Evolutionary conservation across 2,113 vertebrate genomes (phyloP).

Genomic region (Aptenodytes forsteri): DNA sequence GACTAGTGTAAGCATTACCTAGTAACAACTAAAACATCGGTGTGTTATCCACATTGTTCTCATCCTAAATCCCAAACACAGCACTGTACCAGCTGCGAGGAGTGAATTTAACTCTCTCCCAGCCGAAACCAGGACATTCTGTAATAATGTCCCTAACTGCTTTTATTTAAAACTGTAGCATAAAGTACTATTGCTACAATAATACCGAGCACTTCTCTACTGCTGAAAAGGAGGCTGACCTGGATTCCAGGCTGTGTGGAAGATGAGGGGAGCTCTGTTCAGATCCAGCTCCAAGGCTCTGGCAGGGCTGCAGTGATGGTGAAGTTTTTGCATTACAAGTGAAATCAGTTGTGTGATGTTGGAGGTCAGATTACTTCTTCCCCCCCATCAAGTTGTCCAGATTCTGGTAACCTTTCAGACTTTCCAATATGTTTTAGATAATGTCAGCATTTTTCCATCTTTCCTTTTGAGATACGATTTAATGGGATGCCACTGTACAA

Average conservation of each 20-base stretch:
- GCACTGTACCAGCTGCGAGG: too few species aligned
- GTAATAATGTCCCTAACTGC: not conserved
- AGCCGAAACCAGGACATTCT: not conserved
- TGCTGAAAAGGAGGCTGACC: not conserved
- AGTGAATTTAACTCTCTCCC: too few species aligned
- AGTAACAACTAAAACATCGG: too few species aligned
- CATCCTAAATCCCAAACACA: too few species aligned
- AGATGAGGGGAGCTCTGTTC: not conserved
- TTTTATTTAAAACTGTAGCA: not conserved
- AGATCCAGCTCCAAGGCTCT: not conserved
- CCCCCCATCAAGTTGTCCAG: not conserved
- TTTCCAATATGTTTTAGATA: not conserved
- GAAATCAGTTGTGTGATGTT: accelerated
- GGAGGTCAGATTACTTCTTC: not conserved
- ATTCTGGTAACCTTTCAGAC: not conserved
- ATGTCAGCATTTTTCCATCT: not conserved
- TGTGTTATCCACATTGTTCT: too few species aligned
- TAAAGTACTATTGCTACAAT: not conserved
- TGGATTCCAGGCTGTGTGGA: not conserved
- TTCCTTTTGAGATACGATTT: not conserved
- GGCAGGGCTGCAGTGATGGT: not conserved
- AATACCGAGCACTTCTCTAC: not conserved
- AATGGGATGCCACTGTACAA: not conserved
- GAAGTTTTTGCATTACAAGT: not conserved
- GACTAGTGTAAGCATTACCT: too few species aligned